Evolutionary conservation across 2,113 vertebrate genomes (phyloP).

Genomic region (Mus pahari): DNA sequence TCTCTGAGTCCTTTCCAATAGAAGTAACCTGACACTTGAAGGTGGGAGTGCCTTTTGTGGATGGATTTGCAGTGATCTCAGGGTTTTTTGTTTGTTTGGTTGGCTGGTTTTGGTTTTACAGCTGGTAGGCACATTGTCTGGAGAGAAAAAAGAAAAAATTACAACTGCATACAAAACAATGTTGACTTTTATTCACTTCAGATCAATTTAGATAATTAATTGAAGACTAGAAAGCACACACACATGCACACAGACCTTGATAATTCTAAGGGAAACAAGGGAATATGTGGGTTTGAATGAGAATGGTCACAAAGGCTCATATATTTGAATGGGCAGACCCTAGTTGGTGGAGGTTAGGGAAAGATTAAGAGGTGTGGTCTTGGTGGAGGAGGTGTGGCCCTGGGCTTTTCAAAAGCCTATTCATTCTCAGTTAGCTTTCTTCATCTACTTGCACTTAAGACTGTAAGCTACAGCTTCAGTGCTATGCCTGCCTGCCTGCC

Average conservation of each 20-base stretch:
- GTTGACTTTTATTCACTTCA: conserved; percentile 48
- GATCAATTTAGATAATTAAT: neutral
- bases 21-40: conserved; percentile 56
- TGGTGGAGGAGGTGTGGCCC: neutral
- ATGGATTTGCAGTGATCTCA: conserved; percentile 72
- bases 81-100: conserved; percentile 10
- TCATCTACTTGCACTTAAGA: neutral
- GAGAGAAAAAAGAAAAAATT: conserved; percentile 49
- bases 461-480: neutral
- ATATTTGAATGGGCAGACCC: neutral
- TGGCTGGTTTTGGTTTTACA: conserved; percentile 73
- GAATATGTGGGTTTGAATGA: too few species aligned
- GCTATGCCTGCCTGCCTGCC: neutral
- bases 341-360: neutral
- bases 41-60: conserved; percentile 68
- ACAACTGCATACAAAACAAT: conserved; percentile 61
- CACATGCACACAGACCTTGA: conserved; percentile 20
- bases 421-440: neutral
- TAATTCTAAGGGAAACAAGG: neutral
- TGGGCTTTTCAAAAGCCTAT: neutral
- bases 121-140: conserved; percentile 65
- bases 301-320: neutral
- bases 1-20: neutral
- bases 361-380: neutral
- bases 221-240: neutral